A percentile compares a stretch with the other conserved stretches of the same genome.
phyloP scores from a whole-genome alignment of 2,888 invertebrate species.

The Scaptomyza flava region DNA sequence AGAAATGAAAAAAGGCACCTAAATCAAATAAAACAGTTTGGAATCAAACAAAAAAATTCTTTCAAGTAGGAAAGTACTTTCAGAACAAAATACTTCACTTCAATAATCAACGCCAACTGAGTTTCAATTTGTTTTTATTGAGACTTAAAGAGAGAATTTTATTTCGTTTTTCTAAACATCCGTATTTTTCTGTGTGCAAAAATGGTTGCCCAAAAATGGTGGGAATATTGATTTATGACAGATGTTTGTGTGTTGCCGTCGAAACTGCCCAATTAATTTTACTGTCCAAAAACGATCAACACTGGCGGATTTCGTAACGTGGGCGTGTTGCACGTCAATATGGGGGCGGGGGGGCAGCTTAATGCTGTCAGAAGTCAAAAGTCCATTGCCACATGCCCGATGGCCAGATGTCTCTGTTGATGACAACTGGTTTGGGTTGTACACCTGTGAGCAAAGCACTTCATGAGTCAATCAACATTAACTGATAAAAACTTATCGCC shows the following conservation, averaged over 20 bases:
- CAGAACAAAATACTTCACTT: too few species aligned
- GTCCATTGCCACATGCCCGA: constrained; percentile 20
- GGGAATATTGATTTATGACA: constrained; percentile 70
- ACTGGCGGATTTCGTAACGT: constrained; percentile 12
- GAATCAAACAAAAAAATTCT: too few species aligned
- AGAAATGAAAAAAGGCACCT: background rate
- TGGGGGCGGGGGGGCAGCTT: constrained; percentile 17
- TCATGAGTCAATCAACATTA: constrained; percentile 14
- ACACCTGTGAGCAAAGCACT: constrained; percentile 14
- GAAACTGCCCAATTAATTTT: constrained; percentile 48
- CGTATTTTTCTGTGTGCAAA: background rate
- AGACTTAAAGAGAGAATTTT: too few species aligned
- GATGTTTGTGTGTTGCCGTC: constrained; percentile 46
- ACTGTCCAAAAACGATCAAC: constrained; percentile 47
- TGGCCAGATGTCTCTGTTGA: constrained; percentile 11
- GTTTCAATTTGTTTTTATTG: too few species aligned
- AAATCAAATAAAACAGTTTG: too few species aligned
- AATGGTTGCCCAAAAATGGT: constrained; percentile 14
- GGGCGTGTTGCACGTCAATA: constrained; percentile 1
- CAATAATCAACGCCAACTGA: too few species aligned
- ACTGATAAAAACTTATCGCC: constrained; percentile 35
- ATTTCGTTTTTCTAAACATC: too few species aligned
- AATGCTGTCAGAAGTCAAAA: constrained; percentile 48
- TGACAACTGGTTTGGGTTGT: constrained; percentile 5
- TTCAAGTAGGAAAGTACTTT: too few species aligned